These are phyloP conservation scores for Lamellibrachia satsuma DNA, from an alignment of 2,888 invertebrate genomes.

Conservation along the genomic window DNA sequence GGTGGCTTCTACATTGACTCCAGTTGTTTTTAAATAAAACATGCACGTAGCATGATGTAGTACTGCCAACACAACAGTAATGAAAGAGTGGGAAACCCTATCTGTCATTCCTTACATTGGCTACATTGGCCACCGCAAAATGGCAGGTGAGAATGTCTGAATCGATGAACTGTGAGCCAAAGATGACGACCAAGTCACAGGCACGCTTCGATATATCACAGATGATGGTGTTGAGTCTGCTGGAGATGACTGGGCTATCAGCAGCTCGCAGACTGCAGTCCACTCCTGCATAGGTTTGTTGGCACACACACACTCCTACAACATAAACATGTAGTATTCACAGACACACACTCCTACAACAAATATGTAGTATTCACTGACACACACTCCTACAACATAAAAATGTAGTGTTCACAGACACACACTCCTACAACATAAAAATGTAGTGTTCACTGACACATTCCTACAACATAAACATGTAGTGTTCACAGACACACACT, in stretches of 20 bases:
- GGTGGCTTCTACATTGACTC: too few species aligned
- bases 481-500: not conserved
- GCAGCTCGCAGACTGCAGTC: not conserved
- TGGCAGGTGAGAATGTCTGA: not conserved
- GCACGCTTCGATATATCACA: not conserved
- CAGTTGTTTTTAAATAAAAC: not conserved
- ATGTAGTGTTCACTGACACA: not conserved
- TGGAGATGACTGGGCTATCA: not conserved
- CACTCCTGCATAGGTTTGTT: not conserved
- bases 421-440: not conserved
- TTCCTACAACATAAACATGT: not conserved
- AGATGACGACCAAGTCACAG: not conserved
- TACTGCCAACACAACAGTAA: not conserved
- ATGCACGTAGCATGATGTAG: not conserved
- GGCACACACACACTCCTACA: not conserved
- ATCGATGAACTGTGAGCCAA: not conserved
- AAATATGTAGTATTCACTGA: too few species aligned
- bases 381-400: not conserved
- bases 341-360: not conserved
- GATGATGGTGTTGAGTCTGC: not conserved
- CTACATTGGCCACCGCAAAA: not conserved
- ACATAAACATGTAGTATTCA: not conserved
- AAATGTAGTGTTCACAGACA: not conserved
- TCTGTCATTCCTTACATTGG: not conserved
- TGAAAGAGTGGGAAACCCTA: not conserved